A percentile compares a stretch with the other conserved stretches of the same genome.
phyloP scores from a whole-genome alignment of 1,140 invertebrate species.

The Lysiphlebus fabarum region DNA sequence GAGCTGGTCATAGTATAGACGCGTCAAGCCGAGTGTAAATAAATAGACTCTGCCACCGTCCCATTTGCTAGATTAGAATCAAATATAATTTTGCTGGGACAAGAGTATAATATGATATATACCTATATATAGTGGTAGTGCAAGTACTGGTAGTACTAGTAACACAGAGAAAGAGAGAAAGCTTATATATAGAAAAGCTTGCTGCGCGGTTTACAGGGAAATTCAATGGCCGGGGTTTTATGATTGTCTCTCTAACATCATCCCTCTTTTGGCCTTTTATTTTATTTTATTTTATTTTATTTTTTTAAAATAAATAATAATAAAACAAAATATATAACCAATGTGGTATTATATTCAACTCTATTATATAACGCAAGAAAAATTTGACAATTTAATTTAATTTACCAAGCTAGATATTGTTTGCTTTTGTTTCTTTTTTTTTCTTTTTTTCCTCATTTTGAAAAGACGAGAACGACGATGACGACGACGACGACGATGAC shows the following conservation, averaged over 20 bases:
- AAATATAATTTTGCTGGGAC: conserved; percentile 50
- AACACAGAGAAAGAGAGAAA: too few relatives aligned
- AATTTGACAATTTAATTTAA: background rate
- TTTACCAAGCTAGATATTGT: background rate
- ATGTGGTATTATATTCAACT: background rate
- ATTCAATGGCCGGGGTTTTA: background rate
- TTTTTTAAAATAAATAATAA: too few relatives aligned
- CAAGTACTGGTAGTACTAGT: too few relatives aligned
- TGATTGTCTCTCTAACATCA: background rate
- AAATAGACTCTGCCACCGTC: conserved; percentile 47
- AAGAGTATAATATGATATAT: too few relatives aligned
- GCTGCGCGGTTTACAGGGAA: background rate
- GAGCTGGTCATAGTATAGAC: conserved; percentile 9
- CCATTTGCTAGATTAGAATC: conserved; percentile 54
- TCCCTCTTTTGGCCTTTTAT: background rate
- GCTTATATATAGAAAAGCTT: too few relatives aligned
- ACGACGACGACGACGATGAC: background rate
- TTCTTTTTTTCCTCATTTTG: conserved; percentile 20
- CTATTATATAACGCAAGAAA: too few relatives aligned
- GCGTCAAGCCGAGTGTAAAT: conserved; percentile 43
- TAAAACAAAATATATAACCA: too few relatives aligned
- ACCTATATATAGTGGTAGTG: too few relatives aligned
- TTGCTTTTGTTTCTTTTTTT: conserved; percentile 24
- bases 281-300: too few relatives aligned
- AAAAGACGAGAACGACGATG: conserved; percentile 2